Conservation (phyloP, 2,888 invertebrate genomes). For the Lochmaea crataegi region DNA sequence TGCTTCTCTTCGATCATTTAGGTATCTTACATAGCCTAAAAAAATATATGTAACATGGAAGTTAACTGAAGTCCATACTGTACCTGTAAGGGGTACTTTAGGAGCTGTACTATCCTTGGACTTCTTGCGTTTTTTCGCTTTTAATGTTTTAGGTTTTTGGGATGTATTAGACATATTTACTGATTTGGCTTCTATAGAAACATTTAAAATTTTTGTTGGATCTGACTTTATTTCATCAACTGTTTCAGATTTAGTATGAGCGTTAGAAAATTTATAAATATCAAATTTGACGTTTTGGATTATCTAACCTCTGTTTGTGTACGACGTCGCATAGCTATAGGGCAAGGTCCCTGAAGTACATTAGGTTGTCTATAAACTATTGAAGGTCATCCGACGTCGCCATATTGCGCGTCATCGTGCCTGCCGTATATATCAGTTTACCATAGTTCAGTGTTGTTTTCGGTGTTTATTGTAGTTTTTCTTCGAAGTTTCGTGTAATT, state of each 20-base stretch:
- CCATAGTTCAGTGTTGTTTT: too few species aligned
- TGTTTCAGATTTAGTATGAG: background rate
- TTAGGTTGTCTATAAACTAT: too few species aligned
- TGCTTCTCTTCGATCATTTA: constrained; percentile 88
- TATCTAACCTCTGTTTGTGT: background rate
- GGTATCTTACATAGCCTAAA: constrained; percentile 66
- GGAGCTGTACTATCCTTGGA: constrained; percentile 79
- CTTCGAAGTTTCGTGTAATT: too few species aligned
- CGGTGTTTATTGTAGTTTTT: too few species aligned
- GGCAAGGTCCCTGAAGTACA: too few species aligned
- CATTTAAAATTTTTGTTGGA: background rate
- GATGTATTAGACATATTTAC: constrained; percentile 50
- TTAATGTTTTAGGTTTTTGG: constrained; percentile 67
- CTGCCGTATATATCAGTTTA: too few species aligned
- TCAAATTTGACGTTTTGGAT: background rate
- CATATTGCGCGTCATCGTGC: too few species aligned
- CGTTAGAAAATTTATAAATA: background rate
- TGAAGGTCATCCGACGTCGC: too few species aligned
- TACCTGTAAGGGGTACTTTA: constrained; percentile 78
- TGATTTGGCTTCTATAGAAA: constrained; percentile 14
- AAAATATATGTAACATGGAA: constrained; percentile 14
- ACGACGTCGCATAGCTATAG: too few species aligned
- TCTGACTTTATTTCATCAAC: constrained; percentile 18
- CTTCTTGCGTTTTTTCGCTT: constrained; percentile 76
- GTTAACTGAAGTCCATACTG: background rate